Evolutionary conservation across 2,888 invertebrate species (phyloP).

Genomic region (Coelopa pilipes): DNA sequence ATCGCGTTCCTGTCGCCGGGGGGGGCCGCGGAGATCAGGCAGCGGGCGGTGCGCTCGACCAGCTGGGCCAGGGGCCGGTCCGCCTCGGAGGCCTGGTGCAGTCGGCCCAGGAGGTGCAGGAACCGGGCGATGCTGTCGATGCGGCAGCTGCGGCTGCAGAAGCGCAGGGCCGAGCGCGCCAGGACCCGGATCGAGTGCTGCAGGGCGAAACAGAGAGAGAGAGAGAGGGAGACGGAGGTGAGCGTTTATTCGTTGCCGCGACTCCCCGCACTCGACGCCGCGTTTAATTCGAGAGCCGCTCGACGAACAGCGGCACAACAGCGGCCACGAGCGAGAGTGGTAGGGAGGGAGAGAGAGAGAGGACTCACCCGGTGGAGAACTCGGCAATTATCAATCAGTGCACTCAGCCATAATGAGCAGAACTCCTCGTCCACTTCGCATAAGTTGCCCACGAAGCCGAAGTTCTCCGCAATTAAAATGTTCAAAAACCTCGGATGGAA

Average conservation of each 20-base stretch:
- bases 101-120: slow-evolving; percentile 53
- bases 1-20: slow-evolving; percentile 49
- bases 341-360: background rate
- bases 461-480: slow-evolving; percentile 64
- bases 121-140: slow-evolving; percentile 46
- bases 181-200: slow-evolving; percentile 54
- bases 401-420: slow-evolving; percentile 60
- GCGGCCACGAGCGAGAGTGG: background rate
- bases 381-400: slow-evolving; percentile 56
- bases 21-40: slow-evolving; percentile 40
- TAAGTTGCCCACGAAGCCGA: slow-evolving; percentile 61
- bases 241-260: background rate
- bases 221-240: background rate
- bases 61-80: slow-evolving; percentile 52
- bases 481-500: slow-evolving; percentile 57
- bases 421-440: slow-evolving; percentile 60
- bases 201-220: slow-evolving; percentile 11
- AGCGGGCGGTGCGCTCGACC: slow-evolving; percentile 56
- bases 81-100: slow-evolving; percentile 50
- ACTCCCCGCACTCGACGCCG: too few relatives aligned
- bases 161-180: slow-evolving; percentile 49
- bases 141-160: slow-evolving; percentile 41
- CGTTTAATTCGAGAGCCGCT: background rate
- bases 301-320: background rate
- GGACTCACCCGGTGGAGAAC: slow-evolving; percentile 59